Conservation (phyloP, 1,140 invertebrate species). For the Rhyacophila brunnea region DNA sequence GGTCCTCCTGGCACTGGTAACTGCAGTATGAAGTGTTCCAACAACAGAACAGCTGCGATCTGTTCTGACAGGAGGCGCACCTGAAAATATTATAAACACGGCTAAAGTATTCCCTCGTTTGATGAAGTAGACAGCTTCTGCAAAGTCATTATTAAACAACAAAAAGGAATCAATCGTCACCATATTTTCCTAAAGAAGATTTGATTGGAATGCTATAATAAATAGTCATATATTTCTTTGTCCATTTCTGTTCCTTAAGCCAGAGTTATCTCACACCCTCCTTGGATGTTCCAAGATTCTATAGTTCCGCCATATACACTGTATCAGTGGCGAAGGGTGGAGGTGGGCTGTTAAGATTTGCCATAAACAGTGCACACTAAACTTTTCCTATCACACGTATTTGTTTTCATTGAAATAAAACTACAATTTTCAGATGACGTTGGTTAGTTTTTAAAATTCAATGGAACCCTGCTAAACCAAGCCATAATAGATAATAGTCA, state of each 20-base stretch:
- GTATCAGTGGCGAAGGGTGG: too few relatives aligned
- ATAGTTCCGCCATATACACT: too few relatives aligned
- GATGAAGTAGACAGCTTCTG: not conserved
- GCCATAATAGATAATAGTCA: too few relatives aligned
- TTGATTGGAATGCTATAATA: not conserved
- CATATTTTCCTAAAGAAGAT: not conserved
- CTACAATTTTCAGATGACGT: too few relatives aligned
- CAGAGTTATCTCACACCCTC: too few relatives aligned
- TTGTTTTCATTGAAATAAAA: too few relatives aligned
- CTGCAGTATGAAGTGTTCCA: constrained; percentile 95
- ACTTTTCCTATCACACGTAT: too few relatives aligned
- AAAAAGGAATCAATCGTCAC: not conserved
- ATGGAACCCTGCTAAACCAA: too few relatives aligned
- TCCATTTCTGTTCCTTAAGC: not conserved
- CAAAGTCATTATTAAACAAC: not conserved
- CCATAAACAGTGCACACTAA: too few relatives aligned
- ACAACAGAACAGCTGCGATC: constrained; percentile 84
- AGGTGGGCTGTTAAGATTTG: too few relatives aligned
- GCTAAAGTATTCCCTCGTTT: not conserved
- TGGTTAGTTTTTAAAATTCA: too few relatives aligned
- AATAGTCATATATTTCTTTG: not conserved
- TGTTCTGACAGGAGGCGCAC: constrained; percentile 83
- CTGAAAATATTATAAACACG: constrained; percentile 40
- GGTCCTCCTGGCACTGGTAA: constrained; percentile 75
- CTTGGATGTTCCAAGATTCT: too few relatives aligned